Percentiles rank a stretch among this genome's conserved stretches.
These are phyloP conservation scores for Clitarchus hookeri DNA, from an alignment of 2,888 invertebrate species.

Conservation along the genomic window DNA sequence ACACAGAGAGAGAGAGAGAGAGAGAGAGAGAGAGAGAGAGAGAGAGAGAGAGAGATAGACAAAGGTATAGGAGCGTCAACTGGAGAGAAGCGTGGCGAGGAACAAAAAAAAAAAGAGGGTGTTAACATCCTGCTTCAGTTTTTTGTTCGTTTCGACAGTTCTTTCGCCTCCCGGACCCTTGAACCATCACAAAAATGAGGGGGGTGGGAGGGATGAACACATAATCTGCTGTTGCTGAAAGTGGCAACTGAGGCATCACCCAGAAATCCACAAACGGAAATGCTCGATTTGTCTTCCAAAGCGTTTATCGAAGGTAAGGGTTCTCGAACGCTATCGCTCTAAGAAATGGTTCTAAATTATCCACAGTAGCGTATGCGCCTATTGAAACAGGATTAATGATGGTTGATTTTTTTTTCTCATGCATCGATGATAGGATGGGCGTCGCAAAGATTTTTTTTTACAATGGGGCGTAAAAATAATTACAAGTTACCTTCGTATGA, in stretches of 20 bases:
- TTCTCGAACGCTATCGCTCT: no score
- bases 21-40: not conserved
- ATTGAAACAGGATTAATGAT: no score
- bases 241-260: not conserved
- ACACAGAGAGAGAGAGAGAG: not conserved
- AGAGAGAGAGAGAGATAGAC: not conserved
- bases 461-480: no score
- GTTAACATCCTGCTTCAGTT: not conserved
- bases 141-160: conserved; percentile 5
- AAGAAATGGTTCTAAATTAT: no score
- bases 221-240: not conserved
- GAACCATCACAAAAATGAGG: not conserved
- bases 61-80: not conserved
- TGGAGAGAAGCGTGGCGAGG: not conserved
- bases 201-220: not conserved
- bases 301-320: no score
- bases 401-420: no score
- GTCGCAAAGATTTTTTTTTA: no score
- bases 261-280: no score
- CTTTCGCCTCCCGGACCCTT: not conserved
- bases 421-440: no score
- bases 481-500: no score
- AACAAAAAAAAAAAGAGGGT: not conserved
- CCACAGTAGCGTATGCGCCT: no score
- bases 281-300: no score